Evolutionary conservation across 2,888 invertebrate species (phyloP).

Genomic region (Drosophila nr. perissopoda): DNA sequence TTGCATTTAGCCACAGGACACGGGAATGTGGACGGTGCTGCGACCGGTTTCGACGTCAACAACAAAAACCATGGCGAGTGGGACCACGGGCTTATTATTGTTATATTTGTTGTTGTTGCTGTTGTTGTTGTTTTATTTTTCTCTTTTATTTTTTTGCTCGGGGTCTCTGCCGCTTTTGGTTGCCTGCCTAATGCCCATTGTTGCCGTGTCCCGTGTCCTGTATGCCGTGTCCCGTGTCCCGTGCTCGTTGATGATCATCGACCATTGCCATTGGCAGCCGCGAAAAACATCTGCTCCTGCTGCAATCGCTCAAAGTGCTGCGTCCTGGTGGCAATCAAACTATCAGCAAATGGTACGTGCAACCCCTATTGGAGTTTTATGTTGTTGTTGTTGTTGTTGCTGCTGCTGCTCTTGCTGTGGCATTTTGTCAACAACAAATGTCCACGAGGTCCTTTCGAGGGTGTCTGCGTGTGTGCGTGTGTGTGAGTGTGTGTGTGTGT

Average conservation of each 20-base stretch:
- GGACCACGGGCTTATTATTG: conserved; percentile 15
- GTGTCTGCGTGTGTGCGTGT: conserved; percentile 38
- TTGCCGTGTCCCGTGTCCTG: conserved; percentile 68
- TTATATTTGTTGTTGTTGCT: conserved; percentile 6
- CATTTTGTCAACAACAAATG: conserved; percentile 73
- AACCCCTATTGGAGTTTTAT: conserved; percentile 63
- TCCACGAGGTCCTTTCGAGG: conserved; percentile 59
- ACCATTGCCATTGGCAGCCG: conserved; percentile 52
- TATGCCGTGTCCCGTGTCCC: conserved; percentile 30
- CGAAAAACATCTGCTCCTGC: conserved; percentile 83
- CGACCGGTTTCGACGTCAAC: conserved; percentile 65
- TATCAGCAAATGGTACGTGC: conserved; percentile 62
- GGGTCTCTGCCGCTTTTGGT: conserved; percentile 15
- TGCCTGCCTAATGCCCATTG: conserved; percentile 63
- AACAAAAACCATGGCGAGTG: conserved; percentile 25
- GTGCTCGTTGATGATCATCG: conserved; percentile 22
- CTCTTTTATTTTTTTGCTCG: conserved; percentile 5
- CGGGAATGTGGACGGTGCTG: conserved; percentile 5
- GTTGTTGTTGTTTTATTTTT: conserved; percentile 4
- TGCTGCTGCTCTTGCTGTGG: conserved; percentile 47
- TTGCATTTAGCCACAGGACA: conserved; percentile 55
- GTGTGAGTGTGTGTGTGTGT: conserved; percentile 38
- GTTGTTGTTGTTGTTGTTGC: conserved; percentile 28
- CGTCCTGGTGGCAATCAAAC: conserved; percentile 56
- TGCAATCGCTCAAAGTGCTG: conserved; percentile 71